Base-by-base conservation (phyloP, 2,888 invertebrate species). In the Xylophagus ater region DNA sequence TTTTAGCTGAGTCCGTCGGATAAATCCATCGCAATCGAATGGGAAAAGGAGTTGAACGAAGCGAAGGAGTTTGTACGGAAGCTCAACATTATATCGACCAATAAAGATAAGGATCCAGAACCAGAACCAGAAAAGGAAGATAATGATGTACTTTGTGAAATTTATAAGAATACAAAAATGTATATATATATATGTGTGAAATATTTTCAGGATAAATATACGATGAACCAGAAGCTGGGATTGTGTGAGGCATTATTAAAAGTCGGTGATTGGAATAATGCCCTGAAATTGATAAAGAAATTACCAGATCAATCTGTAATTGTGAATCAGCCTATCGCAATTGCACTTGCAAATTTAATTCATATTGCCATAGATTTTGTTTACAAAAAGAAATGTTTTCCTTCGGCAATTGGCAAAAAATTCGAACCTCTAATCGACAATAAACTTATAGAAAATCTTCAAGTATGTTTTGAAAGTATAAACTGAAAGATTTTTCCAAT, bases 221-320 rank as follows among this genome's bases (percentile, higher is more conserved):
- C 57, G 49, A 49, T 62, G 49, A 97, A 98, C 68, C 96, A 98
- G 65, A 97, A 97, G 66, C 76, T 94, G 52, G 88, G 92, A 18
- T 70, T 98, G 17, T 83, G 89, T 53, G 88, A 92, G 59, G 90
- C 93, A 0, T 66, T 96, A 33, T 60, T 97, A 7, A 75, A 77
- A 47, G 77, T 92, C 48, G 93, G 89, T 2, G 90, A 89, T 51
- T 97, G 96, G 96, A 73, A 77, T 13, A 83, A 83, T 54, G 90
- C 90, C 3, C 74, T 79, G 44, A 71, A 73, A 47, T 69, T 98
- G 41, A 78, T 88, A 19, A 79, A 80, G 49, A 74, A 83, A 38
- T 68, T 97, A 44, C 97, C 97, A 0, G 78, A 82, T 41, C 78
- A 79, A 60, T 79, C 79, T 48, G 75, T 81, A 8, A 74, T 87